These are phyloP conservation scores for Phataginus tetradactyla DNA, from an alignment of 2,797 vertebrate genomes.

Conservation along the genomic window DNA sequence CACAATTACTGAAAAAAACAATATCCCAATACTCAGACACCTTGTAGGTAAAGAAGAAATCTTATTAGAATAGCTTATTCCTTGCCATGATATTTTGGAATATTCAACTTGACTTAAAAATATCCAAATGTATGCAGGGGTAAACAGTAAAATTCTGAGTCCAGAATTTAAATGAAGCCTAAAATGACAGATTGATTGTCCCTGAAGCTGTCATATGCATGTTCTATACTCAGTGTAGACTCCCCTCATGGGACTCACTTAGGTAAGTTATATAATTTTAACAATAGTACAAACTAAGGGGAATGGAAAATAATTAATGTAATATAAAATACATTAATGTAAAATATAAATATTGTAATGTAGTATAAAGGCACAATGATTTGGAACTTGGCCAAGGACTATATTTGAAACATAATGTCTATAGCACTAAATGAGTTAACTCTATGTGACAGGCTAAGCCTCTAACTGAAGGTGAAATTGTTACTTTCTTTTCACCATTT, in stretches of 20 bases:
- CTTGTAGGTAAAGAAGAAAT: conserved; percentile 16
- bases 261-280: background rate
- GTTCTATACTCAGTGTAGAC: background rate
- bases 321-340: background rate
- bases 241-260: background rate
- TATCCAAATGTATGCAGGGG: background rate
- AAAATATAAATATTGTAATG: background rate
- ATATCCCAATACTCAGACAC: background rate
- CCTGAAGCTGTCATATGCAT: background rate
- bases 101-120: conserved; percentile 33
- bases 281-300: background rate
- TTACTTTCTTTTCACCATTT: background rate
- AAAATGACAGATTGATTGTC: background rate
- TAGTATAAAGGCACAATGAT: background rate
- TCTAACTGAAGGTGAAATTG: background rate
- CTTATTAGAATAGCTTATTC: background rate
- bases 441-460: background rate
- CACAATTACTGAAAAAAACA: background rate
- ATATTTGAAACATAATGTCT: background rate
- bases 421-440: background rate
- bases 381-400: background rate
- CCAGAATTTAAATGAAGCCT: conserved; percentile 39
- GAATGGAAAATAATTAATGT: background rate
- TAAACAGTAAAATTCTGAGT: conserved; percentile 36
- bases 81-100: background rate